These are phyloP conservation scores for Mareca penelope DNA, from an alignment of 2,797 vertebrate species.

Conservation along the genomic window DNA sequence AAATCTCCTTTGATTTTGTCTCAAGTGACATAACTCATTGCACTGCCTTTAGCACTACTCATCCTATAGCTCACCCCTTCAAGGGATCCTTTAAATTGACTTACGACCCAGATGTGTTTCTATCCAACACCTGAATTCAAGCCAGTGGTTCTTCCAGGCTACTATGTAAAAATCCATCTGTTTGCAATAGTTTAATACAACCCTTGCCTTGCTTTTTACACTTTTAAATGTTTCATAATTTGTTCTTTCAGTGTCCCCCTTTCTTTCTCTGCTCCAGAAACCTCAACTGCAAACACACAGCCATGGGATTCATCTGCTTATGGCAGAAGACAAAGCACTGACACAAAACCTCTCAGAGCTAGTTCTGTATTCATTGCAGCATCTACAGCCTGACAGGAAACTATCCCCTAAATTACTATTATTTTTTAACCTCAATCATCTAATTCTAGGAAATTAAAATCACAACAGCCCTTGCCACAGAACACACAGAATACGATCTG, in stretches of 20 bases:
- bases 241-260: background rate
- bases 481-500: background rate
- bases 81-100: background rate
- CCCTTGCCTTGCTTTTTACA: slow-evolving; percentile 37
- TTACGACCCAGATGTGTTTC: slow-evolving; percentile 39
- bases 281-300: background rate
- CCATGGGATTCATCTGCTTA: background rate
- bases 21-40: background rate
- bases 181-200: slow-evolving; percentile 32
- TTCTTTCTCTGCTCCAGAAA: background rate
- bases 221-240: background rate
- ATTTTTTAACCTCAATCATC: background rate
- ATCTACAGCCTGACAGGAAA: background rate
- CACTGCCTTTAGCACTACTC: slow-evolving; percentile 11
- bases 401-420: background rate
- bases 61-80: background rate
- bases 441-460: slow-evolving; percentile 15
- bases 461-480: background rate
- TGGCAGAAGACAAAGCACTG: background rate
- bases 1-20: slow-evolving; percentile 6
- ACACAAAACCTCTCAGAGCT: background rate
- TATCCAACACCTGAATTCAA: slow-evolving; percentile 31
- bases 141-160: background rate
- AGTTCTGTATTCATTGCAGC: background rate
- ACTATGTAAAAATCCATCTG: slow-evolving; percentile 28